Evolutionary conservation across 2,113 vertebrate genomes (phyloP).

Genomic region (Oenanthe oenanthe): DNA sequence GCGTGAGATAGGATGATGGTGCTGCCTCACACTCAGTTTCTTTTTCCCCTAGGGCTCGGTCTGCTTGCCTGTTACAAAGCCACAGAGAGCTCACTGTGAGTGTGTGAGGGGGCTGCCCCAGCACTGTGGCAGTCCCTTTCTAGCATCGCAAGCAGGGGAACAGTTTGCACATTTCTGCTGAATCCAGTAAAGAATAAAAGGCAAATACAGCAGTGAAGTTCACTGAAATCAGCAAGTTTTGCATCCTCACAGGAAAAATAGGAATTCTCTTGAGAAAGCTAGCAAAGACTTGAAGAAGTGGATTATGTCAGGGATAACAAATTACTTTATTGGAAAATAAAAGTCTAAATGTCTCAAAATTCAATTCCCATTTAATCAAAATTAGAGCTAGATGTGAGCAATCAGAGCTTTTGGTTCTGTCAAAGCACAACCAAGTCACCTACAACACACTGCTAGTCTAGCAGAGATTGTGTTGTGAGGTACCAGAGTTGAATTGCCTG

Average conservation of each 20-base stretch:
- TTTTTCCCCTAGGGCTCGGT: background rate
- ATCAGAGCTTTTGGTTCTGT: background rate
- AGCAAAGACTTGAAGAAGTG: background rate
- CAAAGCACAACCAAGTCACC: background rate
- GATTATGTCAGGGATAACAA: background rate
- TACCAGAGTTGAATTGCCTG: background rate
- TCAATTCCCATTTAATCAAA: background rate
- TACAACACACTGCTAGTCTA: background rate
- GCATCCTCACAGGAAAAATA: background rate
- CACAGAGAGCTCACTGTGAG: background rate
- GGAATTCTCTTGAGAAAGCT: background rate
- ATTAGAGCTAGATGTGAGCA: background rate
- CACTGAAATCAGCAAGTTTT: background rate
- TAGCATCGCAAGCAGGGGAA: background rate
- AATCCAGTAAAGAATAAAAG: background rate
- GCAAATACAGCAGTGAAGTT: background rate
- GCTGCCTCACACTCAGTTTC: background rate
- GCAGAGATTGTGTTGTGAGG: background rate
- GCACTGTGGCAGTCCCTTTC: background rate
- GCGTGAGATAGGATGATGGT: rapidly evolving
- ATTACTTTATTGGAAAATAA: background rate
- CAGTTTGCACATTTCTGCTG: background rate
- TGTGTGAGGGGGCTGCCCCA: background rate
- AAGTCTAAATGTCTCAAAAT: background rate
- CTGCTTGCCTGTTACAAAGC: background rate